A percentile compares a stretch with the other conserved stretches of the same genome.
Evolutionary conservation across 2,797 vertebrate species (phyloP).

Genomic region (Bucorvus abyssinicus): DNA sequence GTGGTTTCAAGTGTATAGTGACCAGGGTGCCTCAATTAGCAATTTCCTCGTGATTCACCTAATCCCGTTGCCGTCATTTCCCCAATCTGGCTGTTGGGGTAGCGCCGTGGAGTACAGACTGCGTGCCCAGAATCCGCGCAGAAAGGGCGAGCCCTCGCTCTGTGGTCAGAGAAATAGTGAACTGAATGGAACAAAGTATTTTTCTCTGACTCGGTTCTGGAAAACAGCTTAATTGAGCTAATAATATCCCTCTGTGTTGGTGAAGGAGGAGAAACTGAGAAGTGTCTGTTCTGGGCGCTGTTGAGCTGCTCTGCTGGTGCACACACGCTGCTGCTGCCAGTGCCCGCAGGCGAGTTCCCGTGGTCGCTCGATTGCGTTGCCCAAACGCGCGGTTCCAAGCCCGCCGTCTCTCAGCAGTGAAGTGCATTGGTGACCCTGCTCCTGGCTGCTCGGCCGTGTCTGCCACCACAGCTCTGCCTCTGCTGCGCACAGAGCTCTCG

Average conservation of each 20-base stretch:
- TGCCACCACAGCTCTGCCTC: neutral
- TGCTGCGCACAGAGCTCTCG: neutral
- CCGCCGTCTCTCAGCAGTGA: too few relatives aligned
- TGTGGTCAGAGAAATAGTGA: neutral
- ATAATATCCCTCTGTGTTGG: neutral
- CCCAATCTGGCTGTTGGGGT: neutral
- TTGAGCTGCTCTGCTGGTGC: rapidly evolving
- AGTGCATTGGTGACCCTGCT: neutral
- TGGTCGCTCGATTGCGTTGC: rapidly evolving
- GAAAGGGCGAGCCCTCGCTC: neutral
- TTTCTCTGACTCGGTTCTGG: neutral
- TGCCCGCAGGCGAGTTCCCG: too few relatives aligned
- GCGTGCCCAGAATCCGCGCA: neutral
- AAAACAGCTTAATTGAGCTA: neutral
- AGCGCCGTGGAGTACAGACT: neutral
- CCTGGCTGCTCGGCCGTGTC: neutral
- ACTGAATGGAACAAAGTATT: neutral
- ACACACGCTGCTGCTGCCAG: rapidly evolving
- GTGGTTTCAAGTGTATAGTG: neutral
- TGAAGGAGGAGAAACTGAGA: neutral
- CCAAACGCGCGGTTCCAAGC: rapidly evolving
- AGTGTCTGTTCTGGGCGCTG: neutral
- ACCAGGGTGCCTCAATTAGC: neutral
- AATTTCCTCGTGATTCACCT: too few relatives aligned
- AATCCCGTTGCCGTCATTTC: neutral